Conservation (phyloP, 2,888 invertebrate genomes). For the Cylloceria caligata region DNA sequence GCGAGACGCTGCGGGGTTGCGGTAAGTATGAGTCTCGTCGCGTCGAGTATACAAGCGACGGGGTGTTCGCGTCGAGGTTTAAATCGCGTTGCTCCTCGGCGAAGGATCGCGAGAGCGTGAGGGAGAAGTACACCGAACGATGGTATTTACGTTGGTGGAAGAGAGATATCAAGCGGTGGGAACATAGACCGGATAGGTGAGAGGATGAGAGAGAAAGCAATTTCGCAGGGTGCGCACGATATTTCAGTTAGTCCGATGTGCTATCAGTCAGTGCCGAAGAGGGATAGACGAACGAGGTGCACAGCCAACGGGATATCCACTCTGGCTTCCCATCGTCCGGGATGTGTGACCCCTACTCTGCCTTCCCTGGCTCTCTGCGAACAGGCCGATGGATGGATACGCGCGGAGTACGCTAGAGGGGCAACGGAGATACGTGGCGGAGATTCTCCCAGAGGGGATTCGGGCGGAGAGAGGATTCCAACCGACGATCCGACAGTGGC, state of each 20-base stretch:
- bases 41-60: constrained; percentile 3
- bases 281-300: constrained; percentile 58
- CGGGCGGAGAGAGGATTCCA: background rate
- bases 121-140: background rate
- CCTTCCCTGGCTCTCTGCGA: constrained; percentile 25
- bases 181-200: constrained; percentile 5
- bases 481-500: constrained; percentile 54
- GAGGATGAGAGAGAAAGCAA: constrained; percentile 52
- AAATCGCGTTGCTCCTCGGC: constrained; percentile 18
- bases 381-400: constrained; percentile 55
- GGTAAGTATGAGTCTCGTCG: constrained; percentile 31
- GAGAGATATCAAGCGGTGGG: background rate
- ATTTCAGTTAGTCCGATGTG: constrained; percentile 62
- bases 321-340: constrained; percentile 28
- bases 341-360: constrained; percentile 22
- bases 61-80: constrained; percentile 26
- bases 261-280: constrained; percentile 60
- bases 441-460: background rate
- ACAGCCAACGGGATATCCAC: constrained; percentile 26
- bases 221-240: constrained; percentile 52
- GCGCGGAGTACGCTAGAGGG: constrained; percentile 34
- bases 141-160: background rate
- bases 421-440: background rate
- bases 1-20: constrained; percentile 8
- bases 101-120: constrained; percentile 7